Conservation (phyloP, 2,888 invertebrate genomes). For the Amblyjoppa fuscipennis region DNA sequence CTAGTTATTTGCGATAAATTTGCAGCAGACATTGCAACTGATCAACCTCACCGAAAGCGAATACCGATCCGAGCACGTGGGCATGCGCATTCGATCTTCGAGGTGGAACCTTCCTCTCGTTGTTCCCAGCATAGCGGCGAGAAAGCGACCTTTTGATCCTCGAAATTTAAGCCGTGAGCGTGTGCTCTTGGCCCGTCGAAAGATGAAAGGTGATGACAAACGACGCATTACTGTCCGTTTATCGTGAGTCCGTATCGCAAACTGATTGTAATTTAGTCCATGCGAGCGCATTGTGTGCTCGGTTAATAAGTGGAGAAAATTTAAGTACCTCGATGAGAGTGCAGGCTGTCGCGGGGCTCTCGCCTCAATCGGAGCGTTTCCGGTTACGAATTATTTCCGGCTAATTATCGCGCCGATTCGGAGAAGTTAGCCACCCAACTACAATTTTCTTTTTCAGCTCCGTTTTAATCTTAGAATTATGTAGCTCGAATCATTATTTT, state of each 20-base stretch:
- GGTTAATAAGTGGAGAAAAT: constrained; percentile 52
- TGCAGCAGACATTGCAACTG: not conserved
- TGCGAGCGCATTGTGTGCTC: constrained; percentile 18
- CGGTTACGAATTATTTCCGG: constrained; percentile 27
- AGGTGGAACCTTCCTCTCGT: constrained; percentile 1
- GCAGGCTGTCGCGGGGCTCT: not conserved
- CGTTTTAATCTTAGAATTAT: not conserved
- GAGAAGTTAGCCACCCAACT: not conserved
- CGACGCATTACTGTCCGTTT: constrained; percentile 57
- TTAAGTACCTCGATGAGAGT: constrained; percentile 39
- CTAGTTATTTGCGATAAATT: too few relatives aligned
- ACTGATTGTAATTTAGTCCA: constrained; percentile 26
- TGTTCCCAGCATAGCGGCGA: constrained; percentile 31
- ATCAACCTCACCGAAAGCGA: not conserved
- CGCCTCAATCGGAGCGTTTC: constrained; percentile 19
- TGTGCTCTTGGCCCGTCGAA: constrained; percentile 44
- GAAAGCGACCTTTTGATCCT: constrained; percentile 56
- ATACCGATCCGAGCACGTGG: not conserved
- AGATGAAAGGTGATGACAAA: constrained; percentile 62
- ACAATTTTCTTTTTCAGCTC: not conserved
- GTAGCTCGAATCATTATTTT: not conserved
- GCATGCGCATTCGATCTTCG: constrained; percentile 8
- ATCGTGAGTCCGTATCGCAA: constrained; percentile 21
- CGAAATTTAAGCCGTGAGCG: constrained; percentile 17
- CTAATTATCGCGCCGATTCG: not conserved